A percentile compares a stretch with the other conserved stretches of the same genome.
phyloP scores from a whole-genome alignment of 2,888 invertebrate genomes.

The Epistrophe eligans region DNA sequence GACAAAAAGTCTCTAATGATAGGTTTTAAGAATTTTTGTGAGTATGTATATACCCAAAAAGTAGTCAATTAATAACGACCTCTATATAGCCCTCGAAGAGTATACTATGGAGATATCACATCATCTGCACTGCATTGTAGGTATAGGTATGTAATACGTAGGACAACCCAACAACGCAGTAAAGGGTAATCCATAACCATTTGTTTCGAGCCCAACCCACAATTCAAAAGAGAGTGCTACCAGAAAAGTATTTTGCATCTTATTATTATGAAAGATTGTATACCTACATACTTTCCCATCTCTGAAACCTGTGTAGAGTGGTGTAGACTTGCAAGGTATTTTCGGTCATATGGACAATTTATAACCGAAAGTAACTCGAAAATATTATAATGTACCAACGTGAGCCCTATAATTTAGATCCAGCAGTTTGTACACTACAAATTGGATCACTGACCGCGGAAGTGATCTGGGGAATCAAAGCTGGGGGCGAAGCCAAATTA shows the following conservation, averaged over 20 bases:
- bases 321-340: not conserved
- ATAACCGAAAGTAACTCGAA: conserved; percentile 51
- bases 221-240: conserved; percentile 31
- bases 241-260: conserved; percentile 54
- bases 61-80: conserved; percentile 16
- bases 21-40: conserved; percentile 27
- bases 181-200: conserved; percentile 53
- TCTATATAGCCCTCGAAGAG: not conserved
- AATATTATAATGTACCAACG: not conserved
- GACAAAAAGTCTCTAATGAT: conserved; percentile 34
- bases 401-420: conserved; percentile 62
- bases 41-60: conserved; percentile 3
- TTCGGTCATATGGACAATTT: conserved; percentile 46
- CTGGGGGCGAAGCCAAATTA: conserved; percentile 36
- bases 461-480: conserved; percentile 54
- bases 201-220: conserved; percentile 43
- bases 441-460: conserved; percentile 29
- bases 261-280: not conserved
- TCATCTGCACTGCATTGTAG: conserved; percentile 27
- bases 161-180: conserved; percentile 29
- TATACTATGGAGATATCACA: conserved; percentile 4
- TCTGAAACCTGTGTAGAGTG: not conserved
- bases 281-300: conserved; percentile 20
- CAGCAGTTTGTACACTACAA: not conserved
- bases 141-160: not conserved